A percentile compares a stretch with the other conserved stretches of the same genome.
These are phyloP conservation scores for Phengaris alcon DNA, from an alignment of 2,888 invertebrate genomes.

Conservation along the genomic window DNA sequence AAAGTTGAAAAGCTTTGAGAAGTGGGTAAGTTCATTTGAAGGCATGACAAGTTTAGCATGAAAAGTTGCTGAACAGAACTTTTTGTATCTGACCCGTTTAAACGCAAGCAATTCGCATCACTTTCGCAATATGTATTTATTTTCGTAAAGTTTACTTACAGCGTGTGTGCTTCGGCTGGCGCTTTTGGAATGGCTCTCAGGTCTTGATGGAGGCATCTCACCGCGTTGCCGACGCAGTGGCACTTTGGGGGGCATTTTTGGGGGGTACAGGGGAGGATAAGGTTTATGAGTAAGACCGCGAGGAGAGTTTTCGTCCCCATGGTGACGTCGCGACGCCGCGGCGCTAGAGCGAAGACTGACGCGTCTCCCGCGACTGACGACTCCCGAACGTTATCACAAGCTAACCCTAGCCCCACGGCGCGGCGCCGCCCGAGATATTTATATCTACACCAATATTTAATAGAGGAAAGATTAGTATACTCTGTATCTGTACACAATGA, in stretches of 20 bases:
- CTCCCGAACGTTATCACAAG: background rate
- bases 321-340: constrained; percentile 34
- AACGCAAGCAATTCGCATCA: constrained; percentile 37
- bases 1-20: no score
- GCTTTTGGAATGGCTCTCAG: constrained; percentile 54
- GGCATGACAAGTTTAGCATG: background rate
- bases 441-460: no score
- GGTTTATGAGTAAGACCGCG: constrained; percentile 50
- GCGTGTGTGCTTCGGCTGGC: constrained; percentile 56
- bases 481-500: no score
- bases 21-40: no score
- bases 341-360: constrained; percentile 36
- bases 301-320: constrained; percentile 50
- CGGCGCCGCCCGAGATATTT: no score
- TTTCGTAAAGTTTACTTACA: constrained; percentile 55
- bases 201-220: constrained; percentile 58
- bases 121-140: constrained; percentile 35
- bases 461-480: no score
- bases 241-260: constrained; percentile 59
- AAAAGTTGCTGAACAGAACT: background rate
- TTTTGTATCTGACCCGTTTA: background rate
- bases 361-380: background rate
- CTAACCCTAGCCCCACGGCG: background rate
- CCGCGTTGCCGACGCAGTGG: constrained; percentile 54
- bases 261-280: constrained; percentile 43